Conservation (phyloP, 2,888 invertebrate species). For the Cerastoderma edule region DNA sequence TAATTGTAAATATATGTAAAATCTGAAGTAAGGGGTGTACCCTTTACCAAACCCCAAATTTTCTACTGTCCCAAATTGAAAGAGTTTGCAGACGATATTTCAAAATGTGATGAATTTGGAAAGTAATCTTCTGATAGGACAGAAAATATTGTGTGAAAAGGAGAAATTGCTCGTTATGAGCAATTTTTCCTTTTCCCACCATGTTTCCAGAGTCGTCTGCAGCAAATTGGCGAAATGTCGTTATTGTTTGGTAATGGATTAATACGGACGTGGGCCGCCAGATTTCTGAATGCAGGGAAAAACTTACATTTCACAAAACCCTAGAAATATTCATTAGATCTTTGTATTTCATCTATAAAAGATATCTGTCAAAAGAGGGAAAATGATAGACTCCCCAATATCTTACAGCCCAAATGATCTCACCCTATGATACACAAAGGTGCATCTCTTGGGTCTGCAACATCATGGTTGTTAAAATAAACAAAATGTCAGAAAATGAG, state of each 20-base stretch:
- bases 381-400: not conserved
- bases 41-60: too few relatives aligned
- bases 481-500: not conserved
- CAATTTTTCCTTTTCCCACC: constrained; percentile 4
- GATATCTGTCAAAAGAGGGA: not conserved
- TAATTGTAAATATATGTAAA: not conserved
- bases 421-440: not conserved
- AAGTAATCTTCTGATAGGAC: not conserved
- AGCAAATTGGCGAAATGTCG: not conserved
- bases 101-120: too few relatives aligned
- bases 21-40: too few relatives aligned
- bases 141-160: not conserved
- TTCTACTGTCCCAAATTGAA: too few relatives aligned
- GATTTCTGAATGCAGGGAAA: not conserved
- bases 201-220: not conserved
- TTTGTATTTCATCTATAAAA: too few relatives aligned
- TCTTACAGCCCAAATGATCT: not conserved
- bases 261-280: not conserved
- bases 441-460: not conserved
- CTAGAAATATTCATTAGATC: too few relatives aligned
- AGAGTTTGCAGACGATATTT: too few relatives aligned
- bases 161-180: constrained; percentile 1
- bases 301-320: not conserved
- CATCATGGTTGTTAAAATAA: not conserved
- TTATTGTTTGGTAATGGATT: not conserved